phyloP scores from a whole-genome alignment of 2,888 invertebrate species.

The Philhelius pedissequus region DNA sequence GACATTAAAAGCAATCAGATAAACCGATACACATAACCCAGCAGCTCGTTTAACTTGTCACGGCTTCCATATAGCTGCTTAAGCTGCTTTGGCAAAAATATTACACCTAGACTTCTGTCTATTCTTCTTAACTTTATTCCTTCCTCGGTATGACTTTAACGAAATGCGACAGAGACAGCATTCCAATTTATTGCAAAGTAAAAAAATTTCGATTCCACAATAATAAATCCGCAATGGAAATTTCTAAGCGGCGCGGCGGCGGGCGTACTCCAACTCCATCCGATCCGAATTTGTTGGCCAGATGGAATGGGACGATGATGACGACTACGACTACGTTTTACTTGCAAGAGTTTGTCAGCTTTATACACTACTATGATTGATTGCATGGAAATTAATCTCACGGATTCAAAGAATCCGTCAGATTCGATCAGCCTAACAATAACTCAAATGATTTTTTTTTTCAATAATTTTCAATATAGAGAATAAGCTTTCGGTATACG shows the following conservation, averaged over 20 bases:
- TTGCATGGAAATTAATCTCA: slow-evolving; percentile 68
- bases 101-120: background rate
- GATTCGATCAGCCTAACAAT: slow-evolving; percentile 63
- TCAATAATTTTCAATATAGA: background rate
- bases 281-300: background rate
- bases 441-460: slow-evolving; percentile 52
- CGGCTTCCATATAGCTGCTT: background rate
- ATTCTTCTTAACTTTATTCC: background rate
- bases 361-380: slow-evolving; percentile 49
- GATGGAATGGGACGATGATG: background rate
- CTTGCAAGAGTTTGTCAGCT: slow-evolving; percentile 48
- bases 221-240: slow-evolving; percentile 31
- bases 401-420: slow-evolving; percentile 67
- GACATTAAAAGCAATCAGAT: slow-evolving; percentile 44
- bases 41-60: slow-evolving; percentile 19
- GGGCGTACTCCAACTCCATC: background rate
- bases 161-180: slow-evolving; percentile 19
- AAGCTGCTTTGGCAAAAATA: background rate
- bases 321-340: background rate
- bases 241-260: slow-evolving; percentile 39
- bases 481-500: background rate
- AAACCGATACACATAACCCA: slow-evolving; percentile 24
- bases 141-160: background rate
- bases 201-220: slow-evolving; percentile 1
- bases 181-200: background rate